phyloP scores from a whole-genome alignment of 2,113 vertebrate species.

The Tragulus kanchil region DNA sequence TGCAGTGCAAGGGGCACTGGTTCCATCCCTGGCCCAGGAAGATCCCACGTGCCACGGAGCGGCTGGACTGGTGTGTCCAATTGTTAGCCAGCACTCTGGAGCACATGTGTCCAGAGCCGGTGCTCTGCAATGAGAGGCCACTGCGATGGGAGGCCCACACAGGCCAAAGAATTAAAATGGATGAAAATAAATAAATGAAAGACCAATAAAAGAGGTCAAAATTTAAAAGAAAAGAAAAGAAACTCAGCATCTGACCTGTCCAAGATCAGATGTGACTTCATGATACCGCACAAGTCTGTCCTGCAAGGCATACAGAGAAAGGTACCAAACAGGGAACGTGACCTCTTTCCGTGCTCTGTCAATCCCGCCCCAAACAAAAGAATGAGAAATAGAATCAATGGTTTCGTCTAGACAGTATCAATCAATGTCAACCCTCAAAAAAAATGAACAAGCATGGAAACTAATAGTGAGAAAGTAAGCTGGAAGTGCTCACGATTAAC shows the following conservation, averaged over 20 bases:
- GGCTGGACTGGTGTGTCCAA: no score
- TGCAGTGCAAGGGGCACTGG: no score
- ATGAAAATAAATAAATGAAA: no score
- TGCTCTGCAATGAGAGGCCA: no score
- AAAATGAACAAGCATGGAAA: background rate
- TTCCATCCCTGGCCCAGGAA: no score
- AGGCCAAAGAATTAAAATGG: no score
- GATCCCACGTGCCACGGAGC: no score
- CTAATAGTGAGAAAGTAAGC: background rate
- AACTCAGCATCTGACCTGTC: background rate
- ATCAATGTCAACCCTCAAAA: slow-evolving; percentile 41
- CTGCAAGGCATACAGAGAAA: background rate
- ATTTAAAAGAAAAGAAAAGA: background rate
- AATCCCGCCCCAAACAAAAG: background rate
- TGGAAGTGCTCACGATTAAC: background rate
- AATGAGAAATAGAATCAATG: slow-evolving; percentile 38
- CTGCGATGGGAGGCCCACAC: no score
- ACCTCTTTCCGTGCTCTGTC: background rate
- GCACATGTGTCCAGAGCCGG: no score
- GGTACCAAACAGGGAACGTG: background rate
- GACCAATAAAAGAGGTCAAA: no score
- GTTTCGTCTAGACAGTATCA: slow-evolving; percentile 59
- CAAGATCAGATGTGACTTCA: background rate
- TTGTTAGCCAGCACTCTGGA: no score
- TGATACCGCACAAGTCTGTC: background rate